Base-by-base conservation (phyloP, 2,797 vertebrate genomes). In the Salmo trutta region DNA sequence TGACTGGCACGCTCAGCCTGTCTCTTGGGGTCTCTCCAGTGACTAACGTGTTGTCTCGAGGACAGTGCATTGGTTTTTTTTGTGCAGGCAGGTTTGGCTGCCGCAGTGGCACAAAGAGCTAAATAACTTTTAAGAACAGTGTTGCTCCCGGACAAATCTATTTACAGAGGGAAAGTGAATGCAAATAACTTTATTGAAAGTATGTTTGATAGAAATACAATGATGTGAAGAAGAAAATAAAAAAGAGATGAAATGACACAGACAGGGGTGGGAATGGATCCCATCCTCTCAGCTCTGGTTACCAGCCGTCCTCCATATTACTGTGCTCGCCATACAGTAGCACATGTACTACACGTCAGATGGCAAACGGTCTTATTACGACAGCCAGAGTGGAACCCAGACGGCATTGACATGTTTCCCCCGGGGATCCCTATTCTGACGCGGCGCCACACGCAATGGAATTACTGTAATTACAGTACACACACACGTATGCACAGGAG, bases 391-490 rank as follows among this genome's bases (percentile, higher is more conserved):
- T 47, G 41, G 41, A 47, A 47, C 41, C 41, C 10, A 1, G 10
- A 10, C 10, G 41, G 41, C 14, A 47, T 12, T 47, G 41, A 47
- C 10, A 3, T 12, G 41, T 47, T 47, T 47, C 66, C 64, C 53
- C 75, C 33, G 5, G 70, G 76, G 75, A 83, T 73, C 82, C 78
- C 77, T 81, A 56, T 56, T 69, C 70, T 47, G 41, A 47, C 41
- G 3, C 10, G 3, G 41, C 77, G 54, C 80, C 69, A 71, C 2
- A 77, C 8, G 70, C 65, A 59, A 31, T 17, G 70, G 14, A 72
- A 6, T 36, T 14, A n/a, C 69, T 47, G 69, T 67, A 33, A 17
- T 70, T 47, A 70, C 67, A 72, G 19, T 29, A 27, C 41, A 53
- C 47, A 24, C 73, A 41, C 41, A 47, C 3, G 10, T 3, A 47